Percentiles rank a stretch among this genome's conserved stretches.
phyloP scores from a whole-genome alignment of 2,797 vertebrate species.

The Eulemur rubriventer region DNA sequence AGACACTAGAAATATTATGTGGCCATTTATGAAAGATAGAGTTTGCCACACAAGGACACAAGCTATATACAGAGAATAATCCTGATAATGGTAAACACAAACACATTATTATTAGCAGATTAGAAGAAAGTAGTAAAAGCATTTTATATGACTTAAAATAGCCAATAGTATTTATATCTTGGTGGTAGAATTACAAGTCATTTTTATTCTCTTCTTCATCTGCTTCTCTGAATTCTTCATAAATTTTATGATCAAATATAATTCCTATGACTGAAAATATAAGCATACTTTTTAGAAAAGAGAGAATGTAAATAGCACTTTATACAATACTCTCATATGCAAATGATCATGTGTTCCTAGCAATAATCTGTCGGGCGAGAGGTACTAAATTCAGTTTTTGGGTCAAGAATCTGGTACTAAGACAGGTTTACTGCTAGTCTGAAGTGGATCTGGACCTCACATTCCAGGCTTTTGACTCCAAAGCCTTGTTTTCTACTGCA shows the following conservation, averaged over 20 bases:
- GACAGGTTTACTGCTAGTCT: not conserved
- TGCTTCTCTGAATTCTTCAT: not conserved
- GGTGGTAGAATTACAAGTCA: not conserved
- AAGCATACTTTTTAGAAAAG: not conserved
- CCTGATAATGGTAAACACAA: not conserved
- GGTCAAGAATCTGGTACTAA: not conserved
- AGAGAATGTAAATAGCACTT: not conserved
- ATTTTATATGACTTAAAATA: constrained; percentile 10
- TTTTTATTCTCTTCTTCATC: not conserved
- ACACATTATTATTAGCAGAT: not conserved
- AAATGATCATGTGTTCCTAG: not conserved
- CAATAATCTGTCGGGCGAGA: not conserved
- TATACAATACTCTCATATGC: not conserved
- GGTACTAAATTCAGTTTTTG: not conserved
- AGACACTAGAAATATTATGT: not conserved
- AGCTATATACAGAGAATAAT: not conserved
- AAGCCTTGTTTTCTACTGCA: not conserved
- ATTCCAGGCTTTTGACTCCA: not conserved
- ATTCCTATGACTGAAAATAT: not conserved
- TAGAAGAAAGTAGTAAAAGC: not conserved
- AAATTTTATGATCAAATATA: not conserved
- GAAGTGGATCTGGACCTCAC: not conserved
- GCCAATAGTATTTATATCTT: not conserved
- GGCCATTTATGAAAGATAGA: not conserved
- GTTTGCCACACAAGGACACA: not conserved